Conservation (phyloP, 1,140 invertebrate genomes). For the Bombus waltoni region DNA sequence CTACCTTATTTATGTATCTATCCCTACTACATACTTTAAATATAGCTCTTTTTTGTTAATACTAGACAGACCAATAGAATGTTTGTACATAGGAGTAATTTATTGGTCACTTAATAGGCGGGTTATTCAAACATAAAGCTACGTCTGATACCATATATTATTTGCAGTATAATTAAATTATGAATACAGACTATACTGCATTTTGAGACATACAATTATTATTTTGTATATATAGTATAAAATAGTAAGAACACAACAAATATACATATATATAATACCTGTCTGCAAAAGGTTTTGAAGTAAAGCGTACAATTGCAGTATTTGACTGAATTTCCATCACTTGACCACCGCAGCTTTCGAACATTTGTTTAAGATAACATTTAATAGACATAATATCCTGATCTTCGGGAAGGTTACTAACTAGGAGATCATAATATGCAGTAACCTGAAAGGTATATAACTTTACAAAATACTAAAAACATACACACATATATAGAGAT, state of each 20-base stretch:
- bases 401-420: slow-evolving; percentile 83
- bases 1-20: slow-evolving; percentile 73
- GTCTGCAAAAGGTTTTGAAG: slow-evolving; percentile 87
- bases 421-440: slow-evolving; percentile 80
- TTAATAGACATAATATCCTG: slow-evolving; percentile 81
- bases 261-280: slow-evolving; percentile 84
- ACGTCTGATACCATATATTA: neutral
- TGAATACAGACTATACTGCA: neutral
- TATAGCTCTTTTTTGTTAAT: slow-evolving; percentile 7
- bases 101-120: slow-evolving; percentile 39
- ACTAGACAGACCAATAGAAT: slow-evolving; percentile 15
- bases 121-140: slow-evolving; percentile 37
- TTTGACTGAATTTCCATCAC: slow-evolving; percentile 86
- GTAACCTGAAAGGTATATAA: slow-evolving; percentile 74
- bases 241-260: neutral
- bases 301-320: slow-evolving; percentile 88
- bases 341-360: slow-evolving; percentile 92
- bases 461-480: slow-evolving; percentile 32
- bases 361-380: slow-evolving; percentile 87
- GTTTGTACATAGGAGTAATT: neutral
- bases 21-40: slow-evolving; percentile 59
- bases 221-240: too few species aligned
- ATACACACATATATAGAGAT: neutral
- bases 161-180: neutral
- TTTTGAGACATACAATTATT: neutral